A percentile compares a stretch with the other conserved stretches of the same genome.
These are phyloP conservation scores for Rutilus rutilus DNA, from an alignment of 2,113 vertebrate genomes.

Conservation along the genomic window DNA sequence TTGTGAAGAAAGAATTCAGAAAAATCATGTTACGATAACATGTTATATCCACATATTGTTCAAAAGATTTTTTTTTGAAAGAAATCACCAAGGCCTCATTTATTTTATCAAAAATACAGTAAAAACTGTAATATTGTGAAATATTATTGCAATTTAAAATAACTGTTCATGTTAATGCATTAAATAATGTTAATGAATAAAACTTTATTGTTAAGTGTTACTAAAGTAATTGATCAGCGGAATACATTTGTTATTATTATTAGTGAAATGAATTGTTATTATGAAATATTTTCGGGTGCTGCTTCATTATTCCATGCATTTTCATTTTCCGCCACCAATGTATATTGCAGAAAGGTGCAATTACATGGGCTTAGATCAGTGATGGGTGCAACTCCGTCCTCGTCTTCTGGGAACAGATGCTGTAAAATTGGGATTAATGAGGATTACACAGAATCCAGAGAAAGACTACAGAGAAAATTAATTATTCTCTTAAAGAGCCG, in stretches of 20 bases:
- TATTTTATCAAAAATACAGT: not conserved
- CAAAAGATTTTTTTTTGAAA: not conserved
- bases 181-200: no score
- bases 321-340: not conserved
- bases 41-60: not conserved
- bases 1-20: not conserved
- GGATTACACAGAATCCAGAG: constrained; percentile 44
- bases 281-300: not conserved
- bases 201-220: no score
- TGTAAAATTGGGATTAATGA: constrained; percentile 47
- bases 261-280: no score
- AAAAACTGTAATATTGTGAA: not conserved
- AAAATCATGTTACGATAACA: not conserved
- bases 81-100: not conserved
- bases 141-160: not conserved
- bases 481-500: constrained; percentile 37
- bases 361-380: constrained; percentile 28
- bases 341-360: constrained; percentile 2
- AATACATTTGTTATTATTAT: no score
- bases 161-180: no score
- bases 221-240: no score
- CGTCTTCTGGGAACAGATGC: constrained; percentile 42
- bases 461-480: constrained; percentile 36
- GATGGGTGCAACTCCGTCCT: constrained; percentile 29
- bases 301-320: not conserved